Conservation (phyloP, 2,113 vertebrate genomes). For the Rhinopomastus cyanomelas region DNA sequence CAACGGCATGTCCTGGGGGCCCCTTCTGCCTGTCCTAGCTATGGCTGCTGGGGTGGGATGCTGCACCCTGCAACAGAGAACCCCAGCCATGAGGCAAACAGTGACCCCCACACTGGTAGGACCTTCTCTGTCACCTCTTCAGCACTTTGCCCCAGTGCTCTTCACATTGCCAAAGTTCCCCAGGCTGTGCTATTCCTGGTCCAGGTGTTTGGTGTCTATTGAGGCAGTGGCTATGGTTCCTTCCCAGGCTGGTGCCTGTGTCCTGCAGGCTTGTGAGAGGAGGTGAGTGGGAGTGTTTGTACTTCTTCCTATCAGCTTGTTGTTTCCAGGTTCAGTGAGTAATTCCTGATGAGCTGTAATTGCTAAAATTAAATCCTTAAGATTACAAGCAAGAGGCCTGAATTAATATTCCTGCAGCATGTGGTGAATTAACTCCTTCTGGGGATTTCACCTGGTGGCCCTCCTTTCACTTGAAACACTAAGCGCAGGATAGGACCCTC, state of each 20-base stretch:
- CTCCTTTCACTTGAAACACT: not conserved
- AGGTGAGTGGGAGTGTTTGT: not conserved
- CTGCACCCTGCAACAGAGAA: not conserved
- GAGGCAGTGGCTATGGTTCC: not conserved
- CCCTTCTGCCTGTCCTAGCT: not conserved
- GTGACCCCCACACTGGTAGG: not conserved
- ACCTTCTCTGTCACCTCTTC: not conserved
- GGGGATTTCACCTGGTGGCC: not conserved
- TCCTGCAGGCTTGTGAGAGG: not conserved
- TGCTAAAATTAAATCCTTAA: slow-evolving; percentile 32
- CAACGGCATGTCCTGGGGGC: rapidly evolving
- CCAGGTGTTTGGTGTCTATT: rapidly evolving
- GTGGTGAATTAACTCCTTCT: not conserved
- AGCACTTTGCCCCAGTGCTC: rapidly evolving
- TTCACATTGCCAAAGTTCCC: rapidly evolving
- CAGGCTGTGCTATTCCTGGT: not conserved
- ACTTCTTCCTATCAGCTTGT: not conserved
- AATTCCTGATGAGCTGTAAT: not conserved
- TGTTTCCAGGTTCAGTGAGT: slow-evolving; percentile 8
- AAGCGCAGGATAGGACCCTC: not conserved
- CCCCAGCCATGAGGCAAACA: rapidly evolving
- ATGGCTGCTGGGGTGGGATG: rapidly evolving
- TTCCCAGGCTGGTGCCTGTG: not conserved
- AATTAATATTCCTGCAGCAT: not conserved
- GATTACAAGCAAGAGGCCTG: not conserved